Percentiles rank a stretch among this genome's conserved stretches.
These are phyloP conservation scores for Chironomus tepperi DNA, from an alignment of 1,140 invertebrate species.

Conservation along the genomic window DNA sequence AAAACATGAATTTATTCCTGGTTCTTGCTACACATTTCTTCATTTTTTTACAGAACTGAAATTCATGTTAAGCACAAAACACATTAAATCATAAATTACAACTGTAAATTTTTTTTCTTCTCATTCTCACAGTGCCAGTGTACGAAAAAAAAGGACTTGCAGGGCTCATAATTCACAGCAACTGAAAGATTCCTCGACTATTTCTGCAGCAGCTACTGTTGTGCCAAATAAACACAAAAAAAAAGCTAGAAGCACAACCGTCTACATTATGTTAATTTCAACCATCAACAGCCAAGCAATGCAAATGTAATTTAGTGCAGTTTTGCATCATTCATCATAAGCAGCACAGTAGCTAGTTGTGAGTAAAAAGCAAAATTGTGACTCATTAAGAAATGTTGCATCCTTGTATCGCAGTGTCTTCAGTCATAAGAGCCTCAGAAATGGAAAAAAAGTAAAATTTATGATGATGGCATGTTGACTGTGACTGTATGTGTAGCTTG, in stretches of 20 bases:
- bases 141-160: not conserved
- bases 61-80: not conserved
- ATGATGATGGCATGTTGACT: not conserved
- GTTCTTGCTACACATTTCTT: not conserved
- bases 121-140: not conserved
- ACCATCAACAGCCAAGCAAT: not conserved
- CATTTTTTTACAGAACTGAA: not conserved
- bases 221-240: not conserved
- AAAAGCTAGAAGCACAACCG: not conserved
- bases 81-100: not conserved
- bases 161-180: not conserved
- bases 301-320: not conserved
- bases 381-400: constrained; percentile 5
- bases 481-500: not conserved
- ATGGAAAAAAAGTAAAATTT: not conserved
- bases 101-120: too few species aligned
- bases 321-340: not conserved
- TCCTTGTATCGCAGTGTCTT: not conserved
- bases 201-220: not conserved
- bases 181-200: not conserved
- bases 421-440: not conserved
- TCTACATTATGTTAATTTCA: not conserved
- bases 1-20: not conserved
- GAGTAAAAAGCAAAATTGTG: not conserved
- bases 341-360: not conserved